A percentile compares a stretch with the other conserved stretches of the same genome.
phyloP scores from a whole-genome alignment of 2,113 vertebrate genomes.

The Plecotus auritus region DNA sequence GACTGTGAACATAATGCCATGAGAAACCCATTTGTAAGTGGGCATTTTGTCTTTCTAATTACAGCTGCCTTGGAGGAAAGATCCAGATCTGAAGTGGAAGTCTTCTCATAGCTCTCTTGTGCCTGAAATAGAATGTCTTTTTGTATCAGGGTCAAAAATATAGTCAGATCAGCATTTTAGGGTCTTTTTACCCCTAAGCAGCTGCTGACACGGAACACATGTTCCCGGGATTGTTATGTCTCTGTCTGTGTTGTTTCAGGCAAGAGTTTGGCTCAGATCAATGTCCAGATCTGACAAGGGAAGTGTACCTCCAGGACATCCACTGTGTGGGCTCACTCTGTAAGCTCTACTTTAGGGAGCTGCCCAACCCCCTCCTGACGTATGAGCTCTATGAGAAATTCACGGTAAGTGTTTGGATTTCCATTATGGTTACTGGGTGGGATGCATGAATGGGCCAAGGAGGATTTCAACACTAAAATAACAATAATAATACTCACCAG shows the following conservation, averaged over 20 bases:
- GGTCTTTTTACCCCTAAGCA: slow-evolving; percentile 36
- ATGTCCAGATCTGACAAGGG: slow-evolving; percentile 95
- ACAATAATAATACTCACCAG: slow-evolving; percentile 21
- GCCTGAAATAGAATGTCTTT: neutral
- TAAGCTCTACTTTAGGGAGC: slow-evolving; percentile 98
- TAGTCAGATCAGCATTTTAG: neutral
- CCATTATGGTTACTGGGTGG: slow-evolving; percentile 25
- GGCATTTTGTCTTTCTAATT: neutral
- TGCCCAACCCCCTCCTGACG: slow-evolving; percentile 97
- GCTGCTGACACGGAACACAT: neutral
- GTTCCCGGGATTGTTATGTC: slow-evolving; percentile 46
- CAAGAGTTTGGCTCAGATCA: slow-evolving; percentile 97
- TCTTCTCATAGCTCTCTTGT: neutral
- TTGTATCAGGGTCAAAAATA: neutral
- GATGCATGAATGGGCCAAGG: neutral
- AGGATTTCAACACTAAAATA: slow-evolving; percentile 29
- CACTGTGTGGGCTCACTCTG: slow-evolving; percentile 99
- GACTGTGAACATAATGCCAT: neutral
- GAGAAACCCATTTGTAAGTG: neutral
- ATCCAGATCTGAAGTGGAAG: neutral
- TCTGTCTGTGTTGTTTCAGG: slow-evolving; percentile 82
- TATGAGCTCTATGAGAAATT: slow-evolving; percentile 98
- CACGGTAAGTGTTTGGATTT: slow-evolving; percentile 87
- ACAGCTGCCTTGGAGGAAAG: neutral
- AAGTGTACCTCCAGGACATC: slow-evolving; percentile 99